Conservation (phyloP, 2,888 invertebrate species). For the Amblyteles armatorius region DNA sequence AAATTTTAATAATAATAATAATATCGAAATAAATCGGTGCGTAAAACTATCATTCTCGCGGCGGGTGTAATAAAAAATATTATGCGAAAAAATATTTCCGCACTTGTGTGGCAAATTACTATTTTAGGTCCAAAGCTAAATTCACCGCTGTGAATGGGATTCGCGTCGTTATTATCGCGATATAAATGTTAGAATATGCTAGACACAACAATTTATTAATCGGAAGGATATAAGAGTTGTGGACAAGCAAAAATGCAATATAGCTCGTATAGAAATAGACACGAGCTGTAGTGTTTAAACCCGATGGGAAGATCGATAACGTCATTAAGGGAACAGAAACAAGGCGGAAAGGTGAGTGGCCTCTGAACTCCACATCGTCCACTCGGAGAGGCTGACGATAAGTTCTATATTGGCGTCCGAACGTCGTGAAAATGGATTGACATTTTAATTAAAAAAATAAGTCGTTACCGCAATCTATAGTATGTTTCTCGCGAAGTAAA, state of each 20-base stretch:
- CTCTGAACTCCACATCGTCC: constrained; percentile 46
- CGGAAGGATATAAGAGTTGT: background rate
- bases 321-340: constrained; percentile 60
- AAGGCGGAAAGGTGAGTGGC: constrained; percentile 59
- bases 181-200: background rate
- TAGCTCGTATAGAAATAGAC: constrained; percentile 51
- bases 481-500: background rate
- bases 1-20: no score
- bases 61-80: no score
- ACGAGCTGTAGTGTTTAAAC: constrained; percentile 45
- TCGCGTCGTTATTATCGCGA: background rate
- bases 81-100: background rate
- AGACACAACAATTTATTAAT: background rate
- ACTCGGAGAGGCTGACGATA: constrained; percentile 13
- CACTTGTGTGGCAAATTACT: background rate
- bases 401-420: constrained; percentile 35
- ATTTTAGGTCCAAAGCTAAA: background rate
- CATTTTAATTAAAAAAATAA: background rate
- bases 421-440: constrained; percentile 23
- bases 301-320: constrained; percentile 59
- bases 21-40: no score
- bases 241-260: constrained; percentile 6
- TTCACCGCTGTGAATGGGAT: background rate
- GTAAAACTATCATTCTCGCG: no score
- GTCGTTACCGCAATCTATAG: background rate